Conservation (phyloP, 2,797 vertebrate genomes). For the Sebastes baramenuke region DNA sequence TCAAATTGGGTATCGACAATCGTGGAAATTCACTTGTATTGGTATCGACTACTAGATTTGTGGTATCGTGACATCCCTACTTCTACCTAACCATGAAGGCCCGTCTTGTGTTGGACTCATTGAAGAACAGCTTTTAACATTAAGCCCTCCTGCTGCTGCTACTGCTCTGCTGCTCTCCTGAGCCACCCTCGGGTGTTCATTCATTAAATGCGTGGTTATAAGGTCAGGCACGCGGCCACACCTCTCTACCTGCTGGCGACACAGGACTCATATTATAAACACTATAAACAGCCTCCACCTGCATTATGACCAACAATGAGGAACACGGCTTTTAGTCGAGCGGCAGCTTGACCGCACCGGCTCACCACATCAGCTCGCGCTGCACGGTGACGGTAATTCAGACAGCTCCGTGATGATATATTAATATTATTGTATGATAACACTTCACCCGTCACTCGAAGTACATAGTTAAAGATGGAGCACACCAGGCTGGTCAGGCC, state of each 20-base stretch:
- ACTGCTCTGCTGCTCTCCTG: too few relatives aligned
- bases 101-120: background rate
- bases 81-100: background rate
- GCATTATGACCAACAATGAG: background rate
- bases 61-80: too few relatives aligned
- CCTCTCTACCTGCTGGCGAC: background rate
- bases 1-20: too few relatives aligned
- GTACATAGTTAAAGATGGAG: background rate
- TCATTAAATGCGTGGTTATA: background rate
- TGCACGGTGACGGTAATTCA: background rate
- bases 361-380: background rate
- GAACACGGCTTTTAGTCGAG: background rate
- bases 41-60: too few relatives aligned
- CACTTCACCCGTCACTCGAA: background rate
- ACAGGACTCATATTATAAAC: too few relatives aligned
- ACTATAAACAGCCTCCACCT: too few relatives aligned
- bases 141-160: too few relatives aligned
- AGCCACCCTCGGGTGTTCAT: background rate
- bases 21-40: too few relatives aligned
- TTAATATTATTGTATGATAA: background rate
- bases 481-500: background rate
- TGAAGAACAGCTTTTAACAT: background rate
- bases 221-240: background rate
- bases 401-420: background rate
- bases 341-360: background rate